Conservation (phyloP, 2,888 invertebrate species). For the Euphydryas editha region DNA sequence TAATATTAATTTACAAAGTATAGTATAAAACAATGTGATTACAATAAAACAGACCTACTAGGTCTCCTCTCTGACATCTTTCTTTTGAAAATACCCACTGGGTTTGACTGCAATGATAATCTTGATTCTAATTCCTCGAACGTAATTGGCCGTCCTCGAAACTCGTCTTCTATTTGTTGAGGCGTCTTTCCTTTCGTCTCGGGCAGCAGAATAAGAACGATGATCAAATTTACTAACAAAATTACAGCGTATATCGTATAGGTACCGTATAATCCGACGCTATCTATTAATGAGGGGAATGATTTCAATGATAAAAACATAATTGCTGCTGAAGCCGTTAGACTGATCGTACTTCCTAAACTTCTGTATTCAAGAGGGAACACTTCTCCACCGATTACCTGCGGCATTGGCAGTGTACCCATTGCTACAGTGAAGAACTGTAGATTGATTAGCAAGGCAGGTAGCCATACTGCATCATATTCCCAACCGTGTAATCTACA, state of each 20-base stretch:
- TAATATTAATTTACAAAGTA: too few relatives aligned
- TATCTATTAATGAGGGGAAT: constrained; percentile 77
- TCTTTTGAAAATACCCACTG: constrained; percentile 55
- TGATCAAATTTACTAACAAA: constrained; percentile 76
- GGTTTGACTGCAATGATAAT: constrained; percentile 56
- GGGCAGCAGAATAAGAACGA: constrained; percentile 83
- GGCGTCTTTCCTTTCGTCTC: constrained; percentile 87
- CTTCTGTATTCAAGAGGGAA: constrained; percentile 85
- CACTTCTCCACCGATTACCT: constrained; percentile 87
- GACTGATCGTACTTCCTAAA: constrained; percentile 84
- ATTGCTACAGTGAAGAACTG: constrained; percentile 82
- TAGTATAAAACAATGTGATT: not conserved
- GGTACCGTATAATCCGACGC: constrained; percentile 79
- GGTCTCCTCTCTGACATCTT: constrained; percentile 55
- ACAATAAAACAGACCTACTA: constrained; percentile 42
- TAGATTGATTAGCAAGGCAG: constrained; percentile 74
- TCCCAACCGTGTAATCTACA: constrained; percentile 51
- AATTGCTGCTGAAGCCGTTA: constrained; percentile 81
- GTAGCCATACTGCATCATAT: constrained; percentile 68
- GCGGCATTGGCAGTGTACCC: constrained; percentile 86
- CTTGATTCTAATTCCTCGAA: constrained; percentile 56
- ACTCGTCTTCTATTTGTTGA: constrained; percentile 85
- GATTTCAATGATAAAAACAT: constrained; percentile 86
- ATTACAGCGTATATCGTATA: constrained; percentile 82
- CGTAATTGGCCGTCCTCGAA: constrained; percentile 61